Conservation (phyloP, 2,888 invertebrate genomes). For the Tineola bisselliella region DNA sequence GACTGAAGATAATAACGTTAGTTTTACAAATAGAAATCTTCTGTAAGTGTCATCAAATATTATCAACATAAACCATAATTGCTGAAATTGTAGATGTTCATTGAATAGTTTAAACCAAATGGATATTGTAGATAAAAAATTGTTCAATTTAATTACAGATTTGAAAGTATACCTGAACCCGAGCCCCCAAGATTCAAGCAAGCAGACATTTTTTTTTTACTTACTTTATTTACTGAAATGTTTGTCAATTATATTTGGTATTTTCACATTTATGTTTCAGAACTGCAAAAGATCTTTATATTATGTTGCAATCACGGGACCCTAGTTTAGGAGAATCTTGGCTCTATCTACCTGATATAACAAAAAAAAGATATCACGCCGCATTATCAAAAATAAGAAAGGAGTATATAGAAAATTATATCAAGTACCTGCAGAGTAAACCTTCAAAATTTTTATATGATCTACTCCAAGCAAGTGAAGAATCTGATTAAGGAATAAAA, state of each 20-base stretch:
- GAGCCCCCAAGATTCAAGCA: slow-evolving; percentile 26
- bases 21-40: too few relatives aligned
- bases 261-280: slow-evolving; percentile 24
- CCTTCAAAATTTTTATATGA: slow-evolving; percentile 31
- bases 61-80: too few relatives aligned
- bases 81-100: too few relatives aligned
- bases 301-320: slow-evolving; percentile 24
- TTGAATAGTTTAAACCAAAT: too few relatives aligned
- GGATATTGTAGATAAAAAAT: too few relatives aligned
- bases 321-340: slow-evolving; percentile 24
- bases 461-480: not conserved
- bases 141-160: not conserved
- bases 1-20: too few relatives aligned
- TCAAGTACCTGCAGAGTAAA: slow-evolving; percentile 42
- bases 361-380: slow-evolving; percentile 31
- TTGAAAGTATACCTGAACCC: slow-evolving; percentile 18
- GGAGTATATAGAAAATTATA: slow-evolving; percentile 41
- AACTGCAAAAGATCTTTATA: slow-evolving; percentile 36
- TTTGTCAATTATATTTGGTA: too few relatives aligned
- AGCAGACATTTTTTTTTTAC: slow-evolving; percentile 16
- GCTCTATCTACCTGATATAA: slow-evolving; percentile 24
- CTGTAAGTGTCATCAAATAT: too few relatives aligned
- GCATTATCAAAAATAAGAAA: slow-evolving; percentile 37
- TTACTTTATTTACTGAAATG: too few relatives aligned
- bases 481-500: slow-evolving; percentile 33